Evolutionary conservation across 2,113 vertebrate genomes (phyloP).

Genomic region (Rhea pennata): DNA sequence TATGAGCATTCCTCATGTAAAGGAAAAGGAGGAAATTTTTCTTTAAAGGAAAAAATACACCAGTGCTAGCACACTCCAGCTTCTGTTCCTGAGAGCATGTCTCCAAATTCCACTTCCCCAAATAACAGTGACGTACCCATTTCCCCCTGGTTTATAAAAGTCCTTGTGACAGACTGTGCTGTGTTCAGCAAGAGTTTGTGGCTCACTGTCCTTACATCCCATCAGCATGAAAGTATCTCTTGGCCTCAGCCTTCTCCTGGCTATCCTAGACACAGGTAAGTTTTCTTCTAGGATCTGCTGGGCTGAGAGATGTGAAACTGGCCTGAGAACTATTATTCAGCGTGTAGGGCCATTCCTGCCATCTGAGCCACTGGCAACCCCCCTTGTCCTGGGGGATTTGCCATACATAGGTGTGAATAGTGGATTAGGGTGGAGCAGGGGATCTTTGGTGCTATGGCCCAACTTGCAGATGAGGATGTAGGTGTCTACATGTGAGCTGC

Average conservation of each 20-base stretch:
- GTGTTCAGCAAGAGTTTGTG: neutral
- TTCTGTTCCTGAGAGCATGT: neutral
- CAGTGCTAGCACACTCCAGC: neutral
- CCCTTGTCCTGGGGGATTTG: fast-evolving
- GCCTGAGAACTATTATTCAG: fast-evolving
- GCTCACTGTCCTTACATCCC: neutral
- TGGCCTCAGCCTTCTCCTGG: conserved; percentile 12
- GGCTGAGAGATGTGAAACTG: neutral
- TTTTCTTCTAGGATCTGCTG: fast-evolving
- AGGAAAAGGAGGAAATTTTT: neutral
- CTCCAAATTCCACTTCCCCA: neutral
- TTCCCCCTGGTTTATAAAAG: neutral
- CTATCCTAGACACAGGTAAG: conserved; percentile 42
- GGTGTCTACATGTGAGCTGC: fast-evolving
- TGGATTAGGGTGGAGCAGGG: neutral
- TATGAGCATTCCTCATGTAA: neutral
- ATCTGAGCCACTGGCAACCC: fast-evolving
- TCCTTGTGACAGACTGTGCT: neutral
- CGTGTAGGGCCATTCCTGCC: fast-evolving
- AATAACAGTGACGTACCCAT: neutral
- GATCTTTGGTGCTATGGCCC: neutral
- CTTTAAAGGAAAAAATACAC: neutral
- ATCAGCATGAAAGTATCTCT: conserved; percentile 8
- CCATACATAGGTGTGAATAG: fast-evolving
- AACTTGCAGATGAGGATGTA: neutral